A percentile compares a stretch with the other conserved stretches of the same genome.
Evolutionary conservation across 2,888 invertebrate species (phyloP).

Genomic region (Scelioninae gen. 2): DNA sequence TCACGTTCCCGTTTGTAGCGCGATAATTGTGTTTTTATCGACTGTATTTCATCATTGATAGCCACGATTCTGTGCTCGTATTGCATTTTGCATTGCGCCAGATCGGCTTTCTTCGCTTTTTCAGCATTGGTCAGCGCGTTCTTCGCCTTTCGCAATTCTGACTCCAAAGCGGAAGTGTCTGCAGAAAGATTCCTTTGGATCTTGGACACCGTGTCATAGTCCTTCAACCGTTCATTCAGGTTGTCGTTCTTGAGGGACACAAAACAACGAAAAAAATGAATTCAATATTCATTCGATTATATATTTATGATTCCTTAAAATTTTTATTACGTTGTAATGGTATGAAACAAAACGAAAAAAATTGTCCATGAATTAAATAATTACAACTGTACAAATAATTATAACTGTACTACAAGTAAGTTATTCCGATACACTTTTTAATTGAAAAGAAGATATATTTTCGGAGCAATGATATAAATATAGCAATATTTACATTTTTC

Average conservation of each 20-base stretch:
- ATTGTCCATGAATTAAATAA: too few relatives aligned
- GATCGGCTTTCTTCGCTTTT: conserved; percentile 84
- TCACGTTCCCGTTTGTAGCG: conserved; percentile 92
- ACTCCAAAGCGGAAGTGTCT: conserved; percentile 85
- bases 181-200: conserved; percentile 86
- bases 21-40: conserved; percentile 85
- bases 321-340: too few relatives aligned
- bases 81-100: conserved; percentile 87
- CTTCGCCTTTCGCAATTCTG: conserved; percentile 84
- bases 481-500: conserved; percentile 78
- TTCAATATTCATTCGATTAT: too few relatives aligned
- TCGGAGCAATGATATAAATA: too few relatives aligned
- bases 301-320: too few relatives aligned
- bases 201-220: conserved; percentile 89
- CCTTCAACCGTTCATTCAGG: conserved; percentile 86
- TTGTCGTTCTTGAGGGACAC: conserved; percentile 93
- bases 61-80: conserved; percentile 90
- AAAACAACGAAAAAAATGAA: too few relatives aligned
- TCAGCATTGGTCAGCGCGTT: conserved; percentile 81
- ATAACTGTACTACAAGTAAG: too few relatives aligned
- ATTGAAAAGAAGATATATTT: too few relatives aligned
- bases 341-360: too few relatives aligned
- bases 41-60: conserved; percentile 88
- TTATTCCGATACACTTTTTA: too few relatives aligned
- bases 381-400: too few relatives aligned